phyloP scores from a whole-genome alignment of 2,888 invertebrate species.

The Phrixothrix hirtus region DNA sequence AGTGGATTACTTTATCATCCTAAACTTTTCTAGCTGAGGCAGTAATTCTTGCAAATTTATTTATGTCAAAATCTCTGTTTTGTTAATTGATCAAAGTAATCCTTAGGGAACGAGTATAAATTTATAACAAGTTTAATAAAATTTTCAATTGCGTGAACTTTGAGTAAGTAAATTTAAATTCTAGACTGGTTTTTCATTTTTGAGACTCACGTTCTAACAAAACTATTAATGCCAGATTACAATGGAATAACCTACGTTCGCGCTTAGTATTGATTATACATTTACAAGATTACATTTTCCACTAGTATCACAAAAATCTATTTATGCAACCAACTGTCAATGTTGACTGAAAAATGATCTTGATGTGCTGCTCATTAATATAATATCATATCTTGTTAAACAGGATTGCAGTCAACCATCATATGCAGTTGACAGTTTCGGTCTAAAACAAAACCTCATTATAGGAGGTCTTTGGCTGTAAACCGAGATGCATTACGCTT shows the following conservation, averaged over 20 bases:
- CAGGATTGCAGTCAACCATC: not conserved
- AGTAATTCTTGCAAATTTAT: no score
- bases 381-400: not conserved
- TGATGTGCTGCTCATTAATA: not conserved
- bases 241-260: not conserved
- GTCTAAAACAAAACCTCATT: constrained; percentile 43
- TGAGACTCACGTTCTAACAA: not conserved
- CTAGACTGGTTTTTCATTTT: constrained; percentile 2
- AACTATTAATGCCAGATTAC: not conserved
- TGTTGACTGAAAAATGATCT: not conserved
- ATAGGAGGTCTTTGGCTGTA: constrained; percentile 36
- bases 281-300: not conserved
- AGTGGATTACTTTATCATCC: no score
- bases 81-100: not conserved
- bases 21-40: no score
- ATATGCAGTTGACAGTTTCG: constrained; percentile 40
- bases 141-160: not conserved
- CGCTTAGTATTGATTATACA: not conserved
- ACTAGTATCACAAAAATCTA: not conserved
- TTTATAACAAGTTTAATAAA: not conserved
- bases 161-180: constrained; percentile 1
- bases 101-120: no score
- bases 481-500: constrained; percentile 41
- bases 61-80: no score
- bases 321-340: not conserved